Evolutionary conservation across 1,140 invertebrate species (phyloP), one percentile per base, ranked within the genome.

Genomic region (Grapholita molesta): DNA sequence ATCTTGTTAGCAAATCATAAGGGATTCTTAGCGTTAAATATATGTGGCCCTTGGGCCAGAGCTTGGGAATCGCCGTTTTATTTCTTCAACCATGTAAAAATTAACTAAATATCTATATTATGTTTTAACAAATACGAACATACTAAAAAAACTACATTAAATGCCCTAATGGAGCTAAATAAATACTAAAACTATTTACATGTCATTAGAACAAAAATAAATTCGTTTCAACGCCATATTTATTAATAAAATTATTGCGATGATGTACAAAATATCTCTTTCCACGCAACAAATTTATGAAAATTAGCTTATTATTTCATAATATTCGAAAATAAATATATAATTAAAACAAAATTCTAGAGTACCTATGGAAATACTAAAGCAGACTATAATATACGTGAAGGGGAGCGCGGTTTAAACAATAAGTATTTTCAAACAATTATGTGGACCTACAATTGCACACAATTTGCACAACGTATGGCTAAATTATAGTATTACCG

Each of bases 121-220:
- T 61, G 9, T 48, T 21, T 48, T 48, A 48, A 48, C 15, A 61
- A 61, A 30, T 61, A 61, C 24, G 32, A 61, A 28, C 55, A 21
- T 42, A 42, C 30, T 61, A n/a, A 61, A n/a, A 61, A 61, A 28
- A 30, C 55, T 32, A 32, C 12, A 30, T 61, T 8, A 15, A n/a
- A 11, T 61, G 55, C 25, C 28, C 12, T 30, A 15, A 0, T 15
- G 7, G n/a, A 4, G 12, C 24, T 28, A 28, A 28, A 61, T 28
- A 28, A 28, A 61, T 28, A 61, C 55, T 48, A 15, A 61, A 61
- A 61, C 24, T 61, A 61, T 28, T 28, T 61, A 61, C 55, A 61
- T 61, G 25, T 61, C 55, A 28, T 61, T 61, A 30, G 25, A 61
- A 61, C 55, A 61, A 61, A 61, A 28, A 30, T 61, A 30, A 61